A percentile compares a stretch with the other conserved stretches of the same genome.
phyloP scores from a whole-genome alignment of 2,113 vertebrate species.

The Beaufortia kweichowensis region DNA sequence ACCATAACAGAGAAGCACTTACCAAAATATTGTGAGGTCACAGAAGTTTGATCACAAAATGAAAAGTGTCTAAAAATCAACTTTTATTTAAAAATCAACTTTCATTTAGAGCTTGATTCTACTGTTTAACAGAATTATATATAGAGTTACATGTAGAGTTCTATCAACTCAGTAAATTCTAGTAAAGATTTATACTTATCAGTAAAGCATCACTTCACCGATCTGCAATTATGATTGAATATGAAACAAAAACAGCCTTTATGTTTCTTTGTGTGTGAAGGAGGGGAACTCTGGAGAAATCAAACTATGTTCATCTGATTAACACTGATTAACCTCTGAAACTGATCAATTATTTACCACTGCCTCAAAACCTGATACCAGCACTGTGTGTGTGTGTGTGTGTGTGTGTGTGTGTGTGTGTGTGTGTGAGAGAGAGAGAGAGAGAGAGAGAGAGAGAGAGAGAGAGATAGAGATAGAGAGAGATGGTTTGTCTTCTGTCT shows the following conservation, averaged over 20 bases:
- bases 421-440: not conserved
- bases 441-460: not conserved
- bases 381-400: not conserved
- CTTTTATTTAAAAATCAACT: not conserved
- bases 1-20: not conserved
- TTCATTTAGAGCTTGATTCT: not conserved
- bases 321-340: constrained; percentile 41
- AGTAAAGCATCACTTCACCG: too few species aligned
- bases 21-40: not conserved
- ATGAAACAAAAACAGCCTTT: too few species aligned
- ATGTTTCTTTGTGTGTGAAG: too few species aligned
- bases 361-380: constrained; percentile 6
- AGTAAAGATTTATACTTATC: not conserved
- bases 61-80: too few species aligned
- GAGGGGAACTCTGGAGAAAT: constrained; percentile 1
- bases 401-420: not conserved
- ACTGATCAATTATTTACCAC: constrained; percentile 39
- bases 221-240: not conserved
- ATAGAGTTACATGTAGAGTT: not conserved
- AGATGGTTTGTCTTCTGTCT: too few species aligned
- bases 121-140: not conserved
- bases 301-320: constrained; percentile 28
- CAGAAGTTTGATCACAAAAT: too few species aligned
- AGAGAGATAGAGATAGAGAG: not conserved
- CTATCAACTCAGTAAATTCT: not conserved